Evolutionary conservation across 1,140 invertebrate species (phyloP).

Genomic region (Pteromalus puparum): DNA sequence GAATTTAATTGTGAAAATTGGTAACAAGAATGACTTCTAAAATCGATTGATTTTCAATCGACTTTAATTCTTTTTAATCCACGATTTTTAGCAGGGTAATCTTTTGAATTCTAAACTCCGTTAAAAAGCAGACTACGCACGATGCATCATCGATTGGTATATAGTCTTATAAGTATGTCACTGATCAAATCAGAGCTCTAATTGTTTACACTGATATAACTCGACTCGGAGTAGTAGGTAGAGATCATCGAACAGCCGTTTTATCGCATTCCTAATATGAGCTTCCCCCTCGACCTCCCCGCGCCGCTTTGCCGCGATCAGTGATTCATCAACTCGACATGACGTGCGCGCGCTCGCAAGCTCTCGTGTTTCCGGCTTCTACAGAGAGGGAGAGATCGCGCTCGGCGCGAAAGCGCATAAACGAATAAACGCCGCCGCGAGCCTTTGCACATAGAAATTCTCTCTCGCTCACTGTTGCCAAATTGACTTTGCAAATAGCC

Average conservation of each 20-base stretch:
- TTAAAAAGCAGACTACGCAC: too few relatives aligned
- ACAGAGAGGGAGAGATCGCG: neutral
- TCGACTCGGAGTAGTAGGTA: too few relatives aligned
- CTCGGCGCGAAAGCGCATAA: constrained; percentile 19
- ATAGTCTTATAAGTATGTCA: too few relatives aligned
- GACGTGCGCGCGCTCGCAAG: neutral
- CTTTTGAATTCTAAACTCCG: too few relatives aligned
- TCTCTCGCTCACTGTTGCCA: neutral
- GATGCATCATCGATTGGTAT: too few relatives aligned
- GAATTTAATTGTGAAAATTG: too few relatives aligned
- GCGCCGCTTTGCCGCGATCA: neutral
- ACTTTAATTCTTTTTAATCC: too few relatives aligned
- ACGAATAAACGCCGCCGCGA: constrained; percentile 30
- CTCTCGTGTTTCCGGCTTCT: constrained; percentile 13
- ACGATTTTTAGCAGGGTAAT: too few relatives aligned
- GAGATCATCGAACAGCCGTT: neutral
- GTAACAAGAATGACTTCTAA: too few relatives aligned
- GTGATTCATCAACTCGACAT: constrained; percentile 20
- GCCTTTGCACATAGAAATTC: constrained; percentile 20
- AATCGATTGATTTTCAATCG: too few relatives aligned
- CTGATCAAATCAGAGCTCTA: too few relatives aligned
- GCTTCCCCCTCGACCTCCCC: neutral
- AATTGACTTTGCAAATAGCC: constrained; percentile 33
- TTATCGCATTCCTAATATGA: neutral
- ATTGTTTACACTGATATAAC: too few relatives aligned